A percentile compares a stretch with the other conserved stretches of the same genome.
These are phyloP conservation scores for Coptotermes formosanus DNA, from an alignment of 1,140 invertebrate genomes.

Conservation along the genomic window DNA sequence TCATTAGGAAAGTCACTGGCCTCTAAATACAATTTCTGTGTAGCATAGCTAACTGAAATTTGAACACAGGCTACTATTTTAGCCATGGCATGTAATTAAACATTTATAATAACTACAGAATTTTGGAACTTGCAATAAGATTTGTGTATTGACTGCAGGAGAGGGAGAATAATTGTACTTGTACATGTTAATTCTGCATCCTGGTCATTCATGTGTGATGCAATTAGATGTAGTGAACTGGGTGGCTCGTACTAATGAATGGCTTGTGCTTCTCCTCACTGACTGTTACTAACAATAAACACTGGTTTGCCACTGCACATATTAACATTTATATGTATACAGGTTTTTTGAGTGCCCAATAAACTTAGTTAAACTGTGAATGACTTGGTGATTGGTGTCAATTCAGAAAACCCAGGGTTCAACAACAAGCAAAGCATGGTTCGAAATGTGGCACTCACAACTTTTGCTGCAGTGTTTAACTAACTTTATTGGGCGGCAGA, in stretches of 20 bases:
- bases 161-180: not conserved
- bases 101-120: too few species aligned
- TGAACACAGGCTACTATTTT: too few species aligned
- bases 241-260: not conserved
- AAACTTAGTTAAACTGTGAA: slow-evolving; percentile 53
- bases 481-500: slow-evolving; percentile 48
- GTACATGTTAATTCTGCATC: not conserved
- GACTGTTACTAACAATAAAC: not conserved
- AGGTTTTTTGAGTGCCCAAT: slow-evolving; percentile 54
- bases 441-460: slow-evolving; percentile 38
- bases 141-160: too few species aligned
- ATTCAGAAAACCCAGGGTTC: slow-evolving; percentile 9
- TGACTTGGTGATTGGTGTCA: slow-evolving; percentile 35
- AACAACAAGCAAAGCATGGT: slow-evolving; percentile 45
- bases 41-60: too few species aligned
- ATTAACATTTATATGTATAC: slow-evolving; percentile 15
- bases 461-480: slow-evolving; percentile 33
- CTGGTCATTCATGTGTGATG: not conserved
- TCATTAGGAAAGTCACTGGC: too few species aligned
- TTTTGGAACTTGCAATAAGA: too few species aligned
- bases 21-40: too few species aligned
- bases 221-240: not conserved
- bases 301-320: slow-evolving; percentile 23
- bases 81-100: too few species aligned
- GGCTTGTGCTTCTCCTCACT: not conserved